Evolutionary conservation across 1,140 invertebrate species (phyloP).

Genomic region (Lepidurus arcticus): DNA sequence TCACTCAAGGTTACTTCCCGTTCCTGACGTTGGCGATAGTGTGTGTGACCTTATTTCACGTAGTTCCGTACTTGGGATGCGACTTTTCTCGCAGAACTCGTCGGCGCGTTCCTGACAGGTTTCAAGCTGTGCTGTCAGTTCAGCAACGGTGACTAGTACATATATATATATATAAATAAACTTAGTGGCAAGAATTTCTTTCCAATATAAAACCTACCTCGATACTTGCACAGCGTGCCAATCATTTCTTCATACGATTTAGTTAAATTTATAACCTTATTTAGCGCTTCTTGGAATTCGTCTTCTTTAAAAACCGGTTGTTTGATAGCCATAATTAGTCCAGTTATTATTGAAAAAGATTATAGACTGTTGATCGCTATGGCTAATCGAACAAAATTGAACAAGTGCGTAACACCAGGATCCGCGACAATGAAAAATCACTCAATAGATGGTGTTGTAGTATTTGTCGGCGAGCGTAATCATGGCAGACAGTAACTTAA

Average conservation of each 20-base stretch:
- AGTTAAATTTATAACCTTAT: background rate
- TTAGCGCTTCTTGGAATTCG: background rate
- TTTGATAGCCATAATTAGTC: background rate
- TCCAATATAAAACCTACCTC: background rate
- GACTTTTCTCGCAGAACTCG: background rate
- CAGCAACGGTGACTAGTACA: background rate
- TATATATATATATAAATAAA: background rate
- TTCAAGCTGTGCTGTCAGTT: background rate
- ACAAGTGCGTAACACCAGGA: too few species aligned
- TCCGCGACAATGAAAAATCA: too few species aligned
- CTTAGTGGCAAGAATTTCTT: background rate
- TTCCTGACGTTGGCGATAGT: background rate
- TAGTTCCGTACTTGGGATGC: background rate
- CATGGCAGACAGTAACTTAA: background rate
- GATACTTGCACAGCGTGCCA: background rate
- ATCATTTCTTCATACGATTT: background rate
- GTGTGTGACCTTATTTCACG: background rate
- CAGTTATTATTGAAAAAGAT: background rate
- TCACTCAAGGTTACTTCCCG: background rate
- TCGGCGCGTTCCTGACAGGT: background rate
- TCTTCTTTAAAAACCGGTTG: background rate
- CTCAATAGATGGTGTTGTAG: background rate
- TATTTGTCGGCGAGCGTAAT: background rate
- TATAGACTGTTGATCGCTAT: too few species aligned
- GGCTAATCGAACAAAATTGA: too few species aligned